phyloP scores from a whole-genome alignment of 1,140 invertebrate genomes.

The Episyrphus balteatus region DNA sequence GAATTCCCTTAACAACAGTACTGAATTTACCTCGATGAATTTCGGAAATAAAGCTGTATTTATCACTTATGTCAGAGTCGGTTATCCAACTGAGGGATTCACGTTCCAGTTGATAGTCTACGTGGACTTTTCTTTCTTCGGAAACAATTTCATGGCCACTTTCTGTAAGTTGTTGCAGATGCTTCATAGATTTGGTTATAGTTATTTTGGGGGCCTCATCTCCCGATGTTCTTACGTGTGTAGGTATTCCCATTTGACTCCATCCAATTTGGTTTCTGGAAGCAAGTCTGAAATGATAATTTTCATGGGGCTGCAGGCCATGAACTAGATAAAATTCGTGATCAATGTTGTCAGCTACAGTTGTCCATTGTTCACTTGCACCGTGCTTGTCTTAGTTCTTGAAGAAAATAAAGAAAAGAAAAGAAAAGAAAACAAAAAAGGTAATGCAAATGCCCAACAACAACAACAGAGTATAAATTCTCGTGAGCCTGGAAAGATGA shows the following conservation, averaged over 20 bases:
- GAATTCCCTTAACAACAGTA: slow-evolving; percentile 69
- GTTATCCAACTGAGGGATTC: slow-evolving; percentile 61
- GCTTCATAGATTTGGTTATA: slow-evolving; percentile 66
- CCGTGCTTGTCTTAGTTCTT: slow-evolving; percentile 66
- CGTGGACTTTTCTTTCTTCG: slow-evolving; percentile 48
- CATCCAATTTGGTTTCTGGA: slow-evolving; percentile 89
- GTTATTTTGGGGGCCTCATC: slow-evolving; percentile 56
- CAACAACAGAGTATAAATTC: background rate
- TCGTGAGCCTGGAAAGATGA: slow-evolving; percentile 5
- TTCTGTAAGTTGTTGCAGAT: slow-evolving; percentile 73
- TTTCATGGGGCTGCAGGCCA: slow-evolving; percentile 61
- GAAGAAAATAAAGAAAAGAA: no score
- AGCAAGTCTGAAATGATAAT: slow-evolving; percentile 80
- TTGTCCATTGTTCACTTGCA: slow-evolving; percentile 74
- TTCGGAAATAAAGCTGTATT: slow-evolving; percentile 75
- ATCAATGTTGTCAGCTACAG: slow-evolving; percentile 76
- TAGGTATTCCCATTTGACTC: slow-evolving; percentile 69
- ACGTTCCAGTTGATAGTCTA: slow-evolving; percentile 65
- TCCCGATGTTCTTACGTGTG: slow-evolving; percentile 55
- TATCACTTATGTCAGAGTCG: slow-evolving; percentile 51
- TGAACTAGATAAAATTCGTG: slow-evolving; percentile 85
- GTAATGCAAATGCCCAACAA: background rate
- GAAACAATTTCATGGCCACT: slow-evolving; percentile 57
- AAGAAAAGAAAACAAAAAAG: no score
- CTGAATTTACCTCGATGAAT: slow-evolving; percentile 75